Evolutionary conservation across 2,888 invertebrate genomes (phyloP).

Genomic region (Drosophila kambysellisi): DNA sequence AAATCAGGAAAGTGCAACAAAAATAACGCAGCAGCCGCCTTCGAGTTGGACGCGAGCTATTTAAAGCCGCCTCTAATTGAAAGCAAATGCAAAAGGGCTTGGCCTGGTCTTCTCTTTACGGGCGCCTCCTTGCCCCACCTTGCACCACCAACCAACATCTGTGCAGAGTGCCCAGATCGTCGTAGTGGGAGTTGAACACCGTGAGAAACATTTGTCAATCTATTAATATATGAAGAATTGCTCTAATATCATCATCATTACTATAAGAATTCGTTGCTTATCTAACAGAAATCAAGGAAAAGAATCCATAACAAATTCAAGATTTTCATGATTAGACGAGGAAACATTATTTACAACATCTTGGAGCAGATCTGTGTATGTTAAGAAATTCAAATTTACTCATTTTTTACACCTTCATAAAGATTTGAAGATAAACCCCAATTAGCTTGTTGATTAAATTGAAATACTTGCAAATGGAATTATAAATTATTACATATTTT

Average conservation of each 20-base stretch:
- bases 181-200: constrained; percentile 7
- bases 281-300: too few species aligned
- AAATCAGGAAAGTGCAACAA: constrained; percentile 54
- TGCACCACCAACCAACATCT: constrained; percentile 27
- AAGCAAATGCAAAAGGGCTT: constrained; percentile 51
- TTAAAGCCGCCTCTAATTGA: constrained; percentile 55
- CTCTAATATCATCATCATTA: not conserved
- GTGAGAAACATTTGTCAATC: not conserved
- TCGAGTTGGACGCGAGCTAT: constrained; percentile 16
- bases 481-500: constrained; percentile 12
- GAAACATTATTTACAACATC: too few species aligned
- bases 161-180: constrained; percentile 1
- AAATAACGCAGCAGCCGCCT: constrained; percentile 47
- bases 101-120: constrained; percentile 13
- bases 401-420: not conserved
- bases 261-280: not conserved
- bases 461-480: not conserved
- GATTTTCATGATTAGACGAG: too few species aligned
- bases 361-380: too few species aligned
- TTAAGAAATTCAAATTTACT: not conserved
- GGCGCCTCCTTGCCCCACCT: constrained; percentile 29
- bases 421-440: not conserved
- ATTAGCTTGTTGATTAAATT: not conserved
- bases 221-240: not conserved
- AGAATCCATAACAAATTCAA: too few species aligned